Conservation (phyloP, 2,113 vertebrate genomes). For the Cebus imitator region DNA sequence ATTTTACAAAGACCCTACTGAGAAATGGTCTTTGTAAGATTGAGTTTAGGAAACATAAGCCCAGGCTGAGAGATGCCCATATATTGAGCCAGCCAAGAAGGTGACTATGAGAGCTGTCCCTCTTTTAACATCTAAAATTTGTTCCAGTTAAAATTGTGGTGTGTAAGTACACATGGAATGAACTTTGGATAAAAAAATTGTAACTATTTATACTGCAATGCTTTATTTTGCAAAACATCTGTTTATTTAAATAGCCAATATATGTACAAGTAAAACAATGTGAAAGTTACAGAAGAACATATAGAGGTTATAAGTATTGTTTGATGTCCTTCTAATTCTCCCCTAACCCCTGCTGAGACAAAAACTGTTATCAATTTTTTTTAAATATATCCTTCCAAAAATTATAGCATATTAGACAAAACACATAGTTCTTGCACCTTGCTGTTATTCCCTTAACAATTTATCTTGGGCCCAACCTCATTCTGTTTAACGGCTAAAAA, state of each 20-base stretch:
- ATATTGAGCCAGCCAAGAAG: background rate
- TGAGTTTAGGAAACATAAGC: no score
- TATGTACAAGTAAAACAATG: background rate
- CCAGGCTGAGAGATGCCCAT: background rate
- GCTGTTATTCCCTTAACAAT: background rate
- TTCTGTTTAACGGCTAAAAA: background rate
- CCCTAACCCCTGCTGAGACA: background rate
- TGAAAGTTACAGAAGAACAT: background rate
- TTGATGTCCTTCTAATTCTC: background rate
- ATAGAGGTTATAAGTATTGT: background rate
- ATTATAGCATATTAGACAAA: background rate
- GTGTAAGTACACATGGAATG: background rate
- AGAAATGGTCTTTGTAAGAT: no score
- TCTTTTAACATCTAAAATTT: constrained; percentile 5
- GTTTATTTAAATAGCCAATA: background rate
- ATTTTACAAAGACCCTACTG: background rate
- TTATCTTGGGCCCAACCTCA: background rate
- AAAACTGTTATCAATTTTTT: background rate
- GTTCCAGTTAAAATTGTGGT: background rate
- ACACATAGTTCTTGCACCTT: background rate
- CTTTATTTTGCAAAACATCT: background rate
- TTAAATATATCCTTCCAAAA: background rate
- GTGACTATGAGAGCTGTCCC: background rate
- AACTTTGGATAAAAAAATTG: background rate
- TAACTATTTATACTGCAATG: background rate